These are phyloP conservation scores for Emydoidea blandingii DNA, from an alignment of 2,797 vertebrate genomes.

Conservation along the genomic window DNA sequence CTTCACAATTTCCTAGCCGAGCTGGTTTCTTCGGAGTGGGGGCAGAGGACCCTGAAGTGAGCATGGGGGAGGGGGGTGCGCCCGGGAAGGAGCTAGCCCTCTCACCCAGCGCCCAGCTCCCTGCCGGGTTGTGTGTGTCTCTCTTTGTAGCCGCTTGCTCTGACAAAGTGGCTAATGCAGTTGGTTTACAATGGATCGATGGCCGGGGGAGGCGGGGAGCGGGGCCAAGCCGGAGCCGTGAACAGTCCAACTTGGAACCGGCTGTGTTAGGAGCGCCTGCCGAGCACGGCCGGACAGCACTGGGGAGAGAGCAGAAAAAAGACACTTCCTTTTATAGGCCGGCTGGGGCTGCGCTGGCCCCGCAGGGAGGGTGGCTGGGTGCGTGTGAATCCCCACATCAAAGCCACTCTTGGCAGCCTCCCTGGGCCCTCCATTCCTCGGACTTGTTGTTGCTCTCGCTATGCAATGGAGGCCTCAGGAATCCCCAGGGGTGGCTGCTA, in stretches of 20 bases:
- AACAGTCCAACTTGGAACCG: constrained; percentile 40
- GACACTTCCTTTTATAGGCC: constrained; percentile 77
- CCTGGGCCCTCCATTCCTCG: neutral
- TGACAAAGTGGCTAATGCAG: constrained; percentile 45
- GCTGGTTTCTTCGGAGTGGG: neutral
- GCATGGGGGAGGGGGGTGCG: neutral
- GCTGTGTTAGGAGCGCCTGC: constrained; percentile 37
- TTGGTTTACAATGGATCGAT: constrained; percentile 30
- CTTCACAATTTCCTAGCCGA: neutral
- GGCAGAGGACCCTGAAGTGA: neutral
- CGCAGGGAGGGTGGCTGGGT: neutral
- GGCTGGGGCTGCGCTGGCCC: constrained; percentile 26
- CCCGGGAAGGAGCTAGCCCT: neutral
- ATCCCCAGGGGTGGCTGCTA: neutral
- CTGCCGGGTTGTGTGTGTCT: neutral
- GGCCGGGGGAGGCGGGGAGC: neutral
- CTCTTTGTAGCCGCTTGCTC: neutral
- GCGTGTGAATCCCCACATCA: neutral
- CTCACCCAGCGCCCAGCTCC: neutral
- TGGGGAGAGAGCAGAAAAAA: constrained; percentile 17
- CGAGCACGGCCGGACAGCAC: neutral
- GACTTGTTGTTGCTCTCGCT: neutral
- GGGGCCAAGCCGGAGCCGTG: neutral
- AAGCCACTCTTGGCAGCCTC: neutral
- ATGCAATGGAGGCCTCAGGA: neutral